phyloP scores from a whole-genome alignment of 2,797 vertebrate species.

The Huso huso region DNA sequence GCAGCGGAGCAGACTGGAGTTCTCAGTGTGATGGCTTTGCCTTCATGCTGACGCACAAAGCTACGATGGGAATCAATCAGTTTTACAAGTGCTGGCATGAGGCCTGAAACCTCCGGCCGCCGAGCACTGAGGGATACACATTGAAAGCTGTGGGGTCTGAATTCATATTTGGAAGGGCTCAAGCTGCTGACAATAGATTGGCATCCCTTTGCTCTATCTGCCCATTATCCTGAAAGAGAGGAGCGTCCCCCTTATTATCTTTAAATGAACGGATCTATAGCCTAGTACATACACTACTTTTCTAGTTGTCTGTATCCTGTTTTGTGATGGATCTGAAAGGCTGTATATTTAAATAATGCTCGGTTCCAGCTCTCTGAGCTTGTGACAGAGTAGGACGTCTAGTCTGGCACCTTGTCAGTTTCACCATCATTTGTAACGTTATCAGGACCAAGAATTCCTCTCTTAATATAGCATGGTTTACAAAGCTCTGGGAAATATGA shows the following conservation, averaged over 20 bases:
- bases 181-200: constrained; percentile 7
- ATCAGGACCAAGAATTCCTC: not conserved
- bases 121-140: constrained; percentile 9
- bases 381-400: too few relatives aligned
- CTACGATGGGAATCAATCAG: constrained; percentile 10
- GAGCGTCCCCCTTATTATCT: too few relatives aligned
- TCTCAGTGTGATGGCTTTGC: not conserved
- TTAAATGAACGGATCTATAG: too few relatives aligned
- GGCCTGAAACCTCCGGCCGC: constrained; percentile 1
- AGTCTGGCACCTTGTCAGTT: not conserved
- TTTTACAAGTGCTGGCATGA: constrained; percentile 12
- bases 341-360: too few relatives aligned
- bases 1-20: constrained; percentile 1
- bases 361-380: too few relatives aligned
- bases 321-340: too few relatives aligned
- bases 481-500: too few relatives aligned
- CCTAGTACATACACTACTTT: too few relatives aligned
- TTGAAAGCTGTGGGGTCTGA: not conserved
- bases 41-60: constrained; percentile 13
- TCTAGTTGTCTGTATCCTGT: too few relatives aligned
- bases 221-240: too few relatives aligned
- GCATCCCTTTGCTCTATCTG: not conserved
- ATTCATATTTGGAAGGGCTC: too few relatives aligned
- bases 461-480: not conserved
- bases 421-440: not conserved